Evolutionary conservation across 2,113 vertebrate genomes (phyloP), one percentile per base, ranked within the genome.

Genomic region (Tragelaphus strepsiceros): DNA sequence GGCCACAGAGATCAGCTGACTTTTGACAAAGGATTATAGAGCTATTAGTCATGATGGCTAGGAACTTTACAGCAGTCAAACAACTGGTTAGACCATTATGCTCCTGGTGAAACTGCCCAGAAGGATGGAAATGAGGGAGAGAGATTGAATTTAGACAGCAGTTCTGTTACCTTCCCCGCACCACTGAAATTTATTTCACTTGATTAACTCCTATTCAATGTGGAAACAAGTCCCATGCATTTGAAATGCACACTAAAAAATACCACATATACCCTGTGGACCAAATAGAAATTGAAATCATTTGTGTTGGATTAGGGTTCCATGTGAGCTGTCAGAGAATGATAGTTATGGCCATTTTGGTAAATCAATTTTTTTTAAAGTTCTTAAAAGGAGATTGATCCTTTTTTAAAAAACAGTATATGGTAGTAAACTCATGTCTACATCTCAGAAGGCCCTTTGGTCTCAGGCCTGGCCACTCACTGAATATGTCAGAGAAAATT

Each of bases 151-250:
- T 71, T 91, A 74, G 51, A 80, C 43, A 59, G 49, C 28, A 82
- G 13, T 78, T 83, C 59, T 96, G 11, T 82, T 96, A 74, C 22
- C 49, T 59, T 96, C 24, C 15, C 88, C 74, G 10, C 2, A 54
- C 59, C 51, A 54, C n/a, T 39, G 35, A 90, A 95, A 93, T 96
- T 67, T 96, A 30, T 91, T 97, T 97, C 94, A 71, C 51, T 86
- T 92, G 54, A 97, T 91, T 86, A 81, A 81, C 26, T 74, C 46
- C 28, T 94, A 90, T 54, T 95, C 81, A 71, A 26, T 32, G 49
- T 61, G 64, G 96, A 97, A 92, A 88, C 51, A 58, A 90, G 26
- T 24, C 49, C 39, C 43, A 61, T 46, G 35, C 10, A 56, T 88
- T 94, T 91, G 64, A 97, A 97, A 93, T 7, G 0, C 4, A 56